Percentiles rank a stretch among this genome's conserved stretches.
Conservation (phyloP, 2,113 vertebrate genomes). For the Lanius collurio region DNA sequence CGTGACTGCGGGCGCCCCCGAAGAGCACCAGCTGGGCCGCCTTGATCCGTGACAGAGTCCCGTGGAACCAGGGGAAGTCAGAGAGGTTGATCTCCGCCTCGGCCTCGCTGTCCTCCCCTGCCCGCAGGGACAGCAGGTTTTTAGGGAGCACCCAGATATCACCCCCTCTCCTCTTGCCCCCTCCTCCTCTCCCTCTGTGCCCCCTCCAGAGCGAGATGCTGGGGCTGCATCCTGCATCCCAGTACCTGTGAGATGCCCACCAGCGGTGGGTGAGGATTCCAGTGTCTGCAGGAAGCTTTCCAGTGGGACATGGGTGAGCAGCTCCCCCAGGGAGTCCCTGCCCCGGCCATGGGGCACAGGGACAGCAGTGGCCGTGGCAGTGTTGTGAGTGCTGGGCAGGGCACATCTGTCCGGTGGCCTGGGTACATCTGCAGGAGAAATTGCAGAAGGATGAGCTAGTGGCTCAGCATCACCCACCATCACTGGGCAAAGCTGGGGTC, state of each 20-base stretch:
- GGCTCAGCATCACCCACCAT: not conserved
- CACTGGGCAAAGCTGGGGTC: not conserved
- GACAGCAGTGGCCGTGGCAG: not conserved
- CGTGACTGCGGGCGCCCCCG: constrained; percentile 88
- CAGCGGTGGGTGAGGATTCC: constrained; percentile 75
- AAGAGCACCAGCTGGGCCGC: constrained; percentile 93
- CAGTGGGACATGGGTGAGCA: constrained; percentile 85
- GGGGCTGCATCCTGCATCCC: not conserved
- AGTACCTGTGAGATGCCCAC: constrained; percentile 75
- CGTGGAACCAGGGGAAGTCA: constrained; percentile 95
- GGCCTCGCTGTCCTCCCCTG: constrained; percentile 62
- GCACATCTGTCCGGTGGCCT: constrained; percentile 63
- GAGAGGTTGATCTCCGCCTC: constrained; percentile 80
- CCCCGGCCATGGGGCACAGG: constrained; percentile 73
- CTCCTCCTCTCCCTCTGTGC: not conserved
- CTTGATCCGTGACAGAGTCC: constrained; percentile 89
- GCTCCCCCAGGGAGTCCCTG: constrained; percentile 83
- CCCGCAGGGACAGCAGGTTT: not conserved
- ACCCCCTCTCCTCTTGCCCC: not conserved
- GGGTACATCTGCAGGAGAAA: constrained; percentile 53
- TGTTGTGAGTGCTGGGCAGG: not conserved
- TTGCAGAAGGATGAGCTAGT: not conserved
- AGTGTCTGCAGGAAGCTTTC: constrained; percentile 90
- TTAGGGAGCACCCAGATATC: not conserved
- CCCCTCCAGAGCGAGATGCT: not conserved